These are phyloP conservation scores for Mirza zaza DNA, from an alignment of 2,113 vertebrate genomes.

Conservation along the genomic window DNA sequence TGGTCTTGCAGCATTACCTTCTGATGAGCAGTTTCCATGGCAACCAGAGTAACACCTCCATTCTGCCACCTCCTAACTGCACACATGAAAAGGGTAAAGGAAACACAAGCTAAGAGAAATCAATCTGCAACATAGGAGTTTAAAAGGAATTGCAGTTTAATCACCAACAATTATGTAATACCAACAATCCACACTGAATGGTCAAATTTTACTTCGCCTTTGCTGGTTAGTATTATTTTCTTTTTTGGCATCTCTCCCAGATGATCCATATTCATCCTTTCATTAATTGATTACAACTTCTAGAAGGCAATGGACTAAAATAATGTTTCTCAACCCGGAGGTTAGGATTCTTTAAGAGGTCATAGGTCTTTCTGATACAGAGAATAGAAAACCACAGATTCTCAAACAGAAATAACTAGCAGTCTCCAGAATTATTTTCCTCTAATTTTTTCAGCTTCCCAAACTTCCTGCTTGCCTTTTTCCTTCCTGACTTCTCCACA, in stretches of 20 bases:
- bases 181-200: neutral
- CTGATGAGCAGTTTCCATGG: constrained; percentile 59
- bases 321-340: neutral
- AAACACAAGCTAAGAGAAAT: neutral
- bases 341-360: neutral
- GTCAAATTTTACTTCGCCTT: neutral
- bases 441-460: neutral
- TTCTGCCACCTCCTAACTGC: neutral
- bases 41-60: constrained; percentile 32
- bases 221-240: neutral
- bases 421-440: neutral
- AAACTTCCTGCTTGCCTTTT: neutral
- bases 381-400: neutral
- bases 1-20: neutral
- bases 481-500: neutral
- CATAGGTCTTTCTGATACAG: neutral
- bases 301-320: neutral
- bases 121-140: neutral
- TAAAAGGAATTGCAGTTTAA: neutral
- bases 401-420: neutral
- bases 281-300: neutral
- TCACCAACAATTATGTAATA: neutral
- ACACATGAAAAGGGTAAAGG: constrained; percentile 11
- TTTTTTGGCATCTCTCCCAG: neutral
- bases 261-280: neutral